Evolutionary conservation across 2,888 invertebrate species (phyloP).

Genomic region (Lasius fuliginosus): DNA sequence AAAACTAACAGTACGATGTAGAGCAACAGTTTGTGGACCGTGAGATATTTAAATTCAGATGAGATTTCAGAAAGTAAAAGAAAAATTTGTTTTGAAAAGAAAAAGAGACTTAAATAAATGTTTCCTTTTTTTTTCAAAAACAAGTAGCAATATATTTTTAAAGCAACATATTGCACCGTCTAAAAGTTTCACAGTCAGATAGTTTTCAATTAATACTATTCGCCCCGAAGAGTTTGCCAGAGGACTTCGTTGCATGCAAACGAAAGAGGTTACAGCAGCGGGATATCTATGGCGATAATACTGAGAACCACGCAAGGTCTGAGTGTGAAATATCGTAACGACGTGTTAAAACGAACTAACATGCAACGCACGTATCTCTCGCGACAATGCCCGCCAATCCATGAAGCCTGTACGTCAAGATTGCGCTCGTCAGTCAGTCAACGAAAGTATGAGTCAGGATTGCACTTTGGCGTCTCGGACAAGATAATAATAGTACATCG

Average conservation of each 20-base stretch:
- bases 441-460: conserved; percentile 18
- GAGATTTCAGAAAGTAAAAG: neutral
- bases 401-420: conserved; percentile 8
- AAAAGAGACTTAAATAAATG: neutral
- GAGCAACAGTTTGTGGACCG: neutral
- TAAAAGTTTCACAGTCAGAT: neutral
- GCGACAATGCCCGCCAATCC: conserved; percentile 23
- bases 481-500: neutral
- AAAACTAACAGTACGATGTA: neutral
- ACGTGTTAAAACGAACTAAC: conserved; percentile 83
- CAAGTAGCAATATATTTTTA: neutral
- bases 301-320: conserved; percentile 60
- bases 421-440: neutral
- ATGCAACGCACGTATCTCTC: conserved; percentile 50
- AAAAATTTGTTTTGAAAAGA: neutral
- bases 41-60: neutral
- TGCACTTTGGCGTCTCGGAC: neutral
- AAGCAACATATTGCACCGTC: neutral
- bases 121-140: neutral
- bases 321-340: conserved; percentile 85
- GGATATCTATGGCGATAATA: conserved; percentile 39
- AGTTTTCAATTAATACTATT: conserved; percentile 17
- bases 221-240: neutral
- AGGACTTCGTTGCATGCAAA: conserved; percentile 12
- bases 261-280: conserved; percentile 27